Conservation (phyloP, 30 jellyfish, hydroid and myxozoan genomes). For the Haliclystus octoradiatus region DNA sequence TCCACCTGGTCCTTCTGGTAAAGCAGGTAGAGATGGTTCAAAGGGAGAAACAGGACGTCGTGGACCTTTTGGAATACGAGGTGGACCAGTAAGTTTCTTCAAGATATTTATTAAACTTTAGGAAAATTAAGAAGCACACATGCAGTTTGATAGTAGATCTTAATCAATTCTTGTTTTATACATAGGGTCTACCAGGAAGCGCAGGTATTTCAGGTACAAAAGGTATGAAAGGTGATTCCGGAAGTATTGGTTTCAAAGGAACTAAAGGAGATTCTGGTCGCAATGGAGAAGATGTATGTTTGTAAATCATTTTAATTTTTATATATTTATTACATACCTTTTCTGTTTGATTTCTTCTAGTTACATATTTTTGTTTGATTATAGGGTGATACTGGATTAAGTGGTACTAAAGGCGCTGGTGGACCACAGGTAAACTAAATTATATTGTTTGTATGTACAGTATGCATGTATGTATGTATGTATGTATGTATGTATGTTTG, state of each 20-base stretch:
- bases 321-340: no score
- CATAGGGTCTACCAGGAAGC: constrained; percentile 47
- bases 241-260: constrained; percentile 53
- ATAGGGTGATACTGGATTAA: background rate
- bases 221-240: constrained; percentile 58
- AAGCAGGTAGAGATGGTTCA: constrained; percentile 51
- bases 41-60: constrained; percentile 49
- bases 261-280: constrained; percentile 59
- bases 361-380: background rate
- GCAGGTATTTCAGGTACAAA: constrained; percentile 59
- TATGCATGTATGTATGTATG: no score
- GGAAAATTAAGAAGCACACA: background rate
- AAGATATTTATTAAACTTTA: background rate
- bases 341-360: no score
- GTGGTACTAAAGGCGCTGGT: background rate
- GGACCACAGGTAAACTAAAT: background rate
- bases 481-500: no score
- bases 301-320: no score
- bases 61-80: constrained; percentile 57
- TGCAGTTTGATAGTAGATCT: background rate
- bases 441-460: background rate
- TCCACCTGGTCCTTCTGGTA: constrained; percentile 64
- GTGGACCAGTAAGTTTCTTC: constrained; percentile 21
- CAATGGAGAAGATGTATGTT: constrained; percentile 61
- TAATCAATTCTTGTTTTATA: background rate